These are phyloP conservation scores for Trogon melanurus DNA, from an alignment of 2,113 vertebrate genomes.

Conservation along the genomic window DNA sequence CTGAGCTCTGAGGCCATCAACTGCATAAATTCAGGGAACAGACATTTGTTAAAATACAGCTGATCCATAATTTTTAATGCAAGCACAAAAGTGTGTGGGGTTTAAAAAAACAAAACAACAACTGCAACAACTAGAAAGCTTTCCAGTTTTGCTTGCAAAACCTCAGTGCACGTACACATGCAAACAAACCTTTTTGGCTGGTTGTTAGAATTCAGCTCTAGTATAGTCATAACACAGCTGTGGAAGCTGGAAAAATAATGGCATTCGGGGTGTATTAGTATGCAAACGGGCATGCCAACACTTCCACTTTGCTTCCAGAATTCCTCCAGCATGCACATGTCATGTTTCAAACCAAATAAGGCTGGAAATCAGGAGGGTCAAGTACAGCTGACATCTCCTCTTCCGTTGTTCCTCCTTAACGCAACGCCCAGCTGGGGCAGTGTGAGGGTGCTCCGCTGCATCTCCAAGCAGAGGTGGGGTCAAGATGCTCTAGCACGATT, in stretches of 20 bases:
- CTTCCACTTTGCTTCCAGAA: constrained; percentile 58
- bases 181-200: constrained; percentile 71
- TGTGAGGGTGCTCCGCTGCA: not conserved
- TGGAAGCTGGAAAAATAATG: constrained; percentile 69
- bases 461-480: not conserved
- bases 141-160: constrained; percentile 56
- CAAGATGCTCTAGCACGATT: not conserved
- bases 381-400: not conserved
- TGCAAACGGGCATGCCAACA: constrained; percentile 49
- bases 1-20: constrained; percentile 59
- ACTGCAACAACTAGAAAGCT: constrained; percentile 56
- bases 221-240: constrained; percentile 71
- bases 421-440: not conserved
- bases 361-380: constrained; percentile 46
- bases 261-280: constrained; percentile 58
- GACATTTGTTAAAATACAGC: constrained; percentile 63
- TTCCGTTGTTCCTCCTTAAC: not conserved
- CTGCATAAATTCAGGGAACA: constrained; percentile 55
- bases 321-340: constrained; percentile 37
- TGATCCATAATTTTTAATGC: constrained; percentile 62
- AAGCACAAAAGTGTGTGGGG: constrained; percentile 44
- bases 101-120: not conserved
- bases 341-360: not conserved
- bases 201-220: constrained; percentile 71
- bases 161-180: not conserved